These are phyloP conservation scores for Zoanthus solanderi DNA, from an alignment of 92 coral and sea anemone species.

Conservation along the genomic window DNA sequence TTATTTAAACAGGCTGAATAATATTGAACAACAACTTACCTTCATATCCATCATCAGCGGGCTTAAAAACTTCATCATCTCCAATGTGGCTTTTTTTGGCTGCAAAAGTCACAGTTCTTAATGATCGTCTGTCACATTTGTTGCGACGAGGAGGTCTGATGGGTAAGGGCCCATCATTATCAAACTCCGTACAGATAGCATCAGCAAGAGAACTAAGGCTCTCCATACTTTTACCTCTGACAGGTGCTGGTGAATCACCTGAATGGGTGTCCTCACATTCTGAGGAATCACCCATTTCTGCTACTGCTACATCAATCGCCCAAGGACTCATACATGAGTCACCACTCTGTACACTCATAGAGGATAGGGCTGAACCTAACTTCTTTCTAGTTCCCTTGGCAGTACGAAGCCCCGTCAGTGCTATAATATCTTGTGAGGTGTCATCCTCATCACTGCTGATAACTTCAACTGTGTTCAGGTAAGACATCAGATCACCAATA, in stretches of 20 bases:
- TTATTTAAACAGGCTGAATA: no score
- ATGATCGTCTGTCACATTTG: slow-evolving; percentile 79
- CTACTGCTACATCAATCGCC: slow-evolving; percentile 82
- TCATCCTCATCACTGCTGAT: slow-evolving; percentile 82
- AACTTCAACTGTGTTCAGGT: slow-evolving; percentile 77
- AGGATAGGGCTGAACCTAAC: slow-evolving; percentile 39
- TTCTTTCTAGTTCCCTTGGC: slow-evolving; percentile 2
- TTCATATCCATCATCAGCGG: slow-evolving; percentile 81
- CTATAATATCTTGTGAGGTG: slow-evolving; percentile 39
- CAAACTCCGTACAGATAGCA: slow-evolving; percentile 22
- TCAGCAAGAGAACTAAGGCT: slow-evolving; percentile 35
- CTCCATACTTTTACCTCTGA: slow-evolving; percentile 45
- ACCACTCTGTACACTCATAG: slow-evolving; percentile 72
- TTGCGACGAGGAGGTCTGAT: slow-evolving; percentile 85
- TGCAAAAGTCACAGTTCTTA: slow-evolving; percentile 70
- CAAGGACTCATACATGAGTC: slow-evolving; percentile 87
- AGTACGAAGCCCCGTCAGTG: slow-evolving; percentile 2
- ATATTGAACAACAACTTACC: slow-evolving; percentile 45
- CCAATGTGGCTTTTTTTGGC: slow-evolving; percentile 50
- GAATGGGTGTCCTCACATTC: slow-evolving; percentile 69
- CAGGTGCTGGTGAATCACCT: slow-evolving; percentile 44
- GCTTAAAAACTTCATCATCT: slow-evolving; percentile 86
- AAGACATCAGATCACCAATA: slow-evolving; percentile 85
- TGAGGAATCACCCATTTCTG: slow-evolving; percentile 87
- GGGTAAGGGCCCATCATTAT: slow-evolving; percentile 60